Evolutionary conservation across 1,140 invertebrate species (phyloP), one percentile per base, ranked within the genome.

Genomic region (Pseudomyrmex flavicornis): DNA sequence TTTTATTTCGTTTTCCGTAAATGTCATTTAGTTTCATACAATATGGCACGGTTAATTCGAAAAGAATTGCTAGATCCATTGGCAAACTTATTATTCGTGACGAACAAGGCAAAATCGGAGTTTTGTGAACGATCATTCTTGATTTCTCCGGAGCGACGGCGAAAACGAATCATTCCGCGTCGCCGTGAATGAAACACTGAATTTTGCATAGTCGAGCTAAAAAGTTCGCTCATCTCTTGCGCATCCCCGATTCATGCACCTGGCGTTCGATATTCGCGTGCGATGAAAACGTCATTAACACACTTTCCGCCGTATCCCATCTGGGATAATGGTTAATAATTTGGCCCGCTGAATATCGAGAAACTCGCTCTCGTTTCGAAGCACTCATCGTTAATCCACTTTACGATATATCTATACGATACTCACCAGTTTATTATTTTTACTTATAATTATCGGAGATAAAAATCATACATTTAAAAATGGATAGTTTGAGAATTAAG

Each of bases 301-400:
- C 65, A 80, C 65, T 72, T 80, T 70, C 56, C 10, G 35, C 1
- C 63, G 52, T 70, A 52, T 59, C 65, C 15, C 76, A 79, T 79
- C 76, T 80, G 66, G 76, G 76, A 54, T 66, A 80, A 22, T 22
- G 68, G 72, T 80, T 72, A 80, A 70, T 80, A 80, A 80, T 80
- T 72, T 48, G 54, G 26, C 20, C 0, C 5, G 20, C 5, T 50
- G 76, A 80, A 80, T 80, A 69, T 59, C 54, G 66, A 54, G 54
- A 72, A 54, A 80, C 66, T 80, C 35, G 75, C 56, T 77, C 75
- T 77, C 76, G 35, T 80, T 80, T 80, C 76, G 56, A 48, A 72
- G 66, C 59, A 80, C 20, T 70, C 59, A 69, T 69, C 59, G 59
- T 66, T 70, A 59, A 80, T 80, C 46, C 12, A 80, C 59, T 80